Percentiles rank a stretch among this genome's conserved stretches.
Evolutionary conservation across 2,113 vertebrate species (phyloP).

Genomic region (Entelurus aequoreus): DNA sequence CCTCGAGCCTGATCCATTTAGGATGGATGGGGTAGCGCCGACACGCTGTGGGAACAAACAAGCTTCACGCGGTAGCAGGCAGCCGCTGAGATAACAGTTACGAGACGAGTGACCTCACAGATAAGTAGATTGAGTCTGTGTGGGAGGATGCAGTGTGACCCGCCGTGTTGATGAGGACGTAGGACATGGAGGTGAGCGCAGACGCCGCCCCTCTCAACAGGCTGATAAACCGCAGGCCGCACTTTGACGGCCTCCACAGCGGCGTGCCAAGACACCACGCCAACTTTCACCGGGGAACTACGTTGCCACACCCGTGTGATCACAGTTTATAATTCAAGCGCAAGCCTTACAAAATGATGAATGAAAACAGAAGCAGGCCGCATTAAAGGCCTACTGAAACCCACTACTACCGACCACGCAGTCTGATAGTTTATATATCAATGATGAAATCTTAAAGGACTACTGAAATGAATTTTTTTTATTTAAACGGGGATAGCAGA

Average conservation of each 20-base stretch:
- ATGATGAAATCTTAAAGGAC: too few relatives aligned
- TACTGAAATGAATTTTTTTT: too few relatives aligned
- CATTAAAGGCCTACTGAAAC: too few relatives aligned
- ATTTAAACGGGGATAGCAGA: too few relatives aligned
- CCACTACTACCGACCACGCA: too few relatives aligned
- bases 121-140: slow-evolving; percentile 55
- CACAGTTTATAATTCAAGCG: neutral
- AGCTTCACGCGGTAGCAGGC: slow-evolving; percentile 21
- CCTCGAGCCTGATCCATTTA: slow-evolving; percentile 42
- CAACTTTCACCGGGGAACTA: neutral
- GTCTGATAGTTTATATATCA: too few relatives aligned
- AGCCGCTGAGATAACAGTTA: slow-evolving; percentile 47
- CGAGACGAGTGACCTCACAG: slow-evolving; percentile 53
- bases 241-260: neutral
- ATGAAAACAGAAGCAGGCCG: neutral
- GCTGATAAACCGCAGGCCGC: slow-evolving; percentile 15
- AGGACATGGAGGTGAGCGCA: slow-evolving; percentile 27
- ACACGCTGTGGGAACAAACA: slow-evolving; percentile 39
- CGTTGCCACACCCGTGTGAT: neutral
- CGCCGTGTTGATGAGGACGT: slow-evolving; percentile 44
- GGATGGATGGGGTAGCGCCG: slow-evolving; percentile 15
- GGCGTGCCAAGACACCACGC: neutral
- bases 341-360: neutral
- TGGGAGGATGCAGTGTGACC: slow-evolving; percentile 34
- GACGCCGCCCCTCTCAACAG: neutral